Conservation (phyloP, 2,113 vertebrate species). For the Crotalus horridus region DNA sequence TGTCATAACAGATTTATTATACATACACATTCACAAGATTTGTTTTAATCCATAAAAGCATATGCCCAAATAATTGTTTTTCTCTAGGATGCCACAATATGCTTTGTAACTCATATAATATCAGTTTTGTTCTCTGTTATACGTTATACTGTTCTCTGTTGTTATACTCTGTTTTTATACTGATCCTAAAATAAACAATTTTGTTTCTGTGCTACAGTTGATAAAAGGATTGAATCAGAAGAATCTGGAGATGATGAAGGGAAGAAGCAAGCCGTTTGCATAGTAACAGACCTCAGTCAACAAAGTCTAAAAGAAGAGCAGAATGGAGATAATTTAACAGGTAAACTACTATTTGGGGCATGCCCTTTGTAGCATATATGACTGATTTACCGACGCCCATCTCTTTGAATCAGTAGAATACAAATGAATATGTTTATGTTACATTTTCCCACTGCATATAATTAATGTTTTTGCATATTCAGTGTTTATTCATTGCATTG, state of each 20-base stretch:
- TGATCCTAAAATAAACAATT: neutral
- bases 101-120: neutral
- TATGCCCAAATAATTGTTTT: neutral
- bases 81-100: neutral
- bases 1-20: neutral
- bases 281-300: constrained; percentile 79
- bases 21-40: neutral
- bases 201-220: constrained; percentile 70
- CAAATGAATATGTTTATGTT: neutral
- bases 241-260: constrained; percentile 94
- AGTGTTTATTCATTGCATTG: neutral
- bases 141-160: neutral
- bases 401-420: neutral
- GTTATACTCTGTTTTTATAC: neutral
- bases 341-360: neutral
- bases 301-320: constrained; percentile 72
- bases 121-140: constrained; percentile 25
- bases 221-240: constrained; percentile 89
- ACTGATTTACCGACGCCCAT: neutral
- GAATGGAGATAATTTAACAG: constrained; percentile 57
- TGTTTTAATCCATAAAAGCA: neutral
- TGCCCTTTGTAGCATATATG: neutral
- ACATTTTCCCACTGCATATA: neutral
- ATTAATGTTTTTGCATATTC: neutral
- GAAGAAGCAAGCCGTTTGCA: constrained; percentile 74